phyloP scores from a whole-genome alignment of 2,797 vertebrate genomes.

The Zalophus californianus region DNA sequence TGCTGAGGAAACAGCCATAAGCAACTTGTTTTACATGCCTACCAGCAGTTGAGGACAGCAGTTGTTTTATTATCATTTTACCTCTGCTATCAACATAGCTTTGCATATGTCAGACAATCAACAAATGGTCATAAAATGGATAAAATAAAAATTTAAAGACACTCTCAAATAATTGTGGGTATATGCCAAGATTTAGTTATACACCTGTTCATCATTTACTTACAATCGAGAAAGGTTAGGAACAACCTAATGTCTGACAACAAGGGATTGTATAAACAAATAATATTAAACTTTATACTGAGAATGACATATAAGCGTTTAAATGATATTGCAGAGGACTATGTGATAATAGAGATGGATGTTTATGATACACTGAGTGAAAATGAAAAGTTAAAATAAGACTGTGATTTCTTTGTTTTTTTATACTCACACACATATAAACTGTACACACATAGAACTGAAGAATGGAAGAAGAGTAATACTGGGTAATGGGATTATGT shows the following conservation, averaged over 20 bases:
- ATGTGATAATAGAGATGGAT: conserved; percentile 3
- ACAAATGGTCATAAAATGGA: not conserved
- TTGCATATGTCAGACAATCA: not conserved
- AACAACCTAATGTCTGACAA: not conserved
- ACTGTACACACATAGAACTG: not conserved
- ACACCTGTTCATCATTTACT: not conserved
- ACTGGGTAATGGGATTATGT: not conserved
- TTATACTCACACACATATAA: not conserved
- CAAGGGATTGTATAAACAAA: not conserved
- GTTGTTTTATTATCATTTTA: not conserved
- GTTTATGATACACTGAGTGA: not conserved
- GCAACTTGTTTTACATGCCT: not conserved
- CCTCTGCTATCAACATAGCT: not conserved
- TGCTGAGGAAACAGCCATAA: not conserved
- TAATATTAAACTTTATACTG: not conserved
- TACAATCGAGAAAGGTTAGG: not conserved
- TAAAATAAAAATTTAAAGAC: not conserved
- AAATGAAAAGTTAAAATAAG: conserved; percentile 18
- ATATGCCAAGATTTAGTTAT: conserved; percentile 15
- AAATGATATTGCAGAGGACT: not conserved
- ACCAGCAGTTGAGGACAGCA: not conserved
- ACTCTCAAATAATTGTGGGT: not conserved
- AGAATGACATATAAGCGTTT: not conserved
- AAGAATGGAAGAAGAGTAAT: not conserved
- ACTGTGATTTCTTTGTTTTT: not conserved